These are phyloP conservation scores for Theropithecus gelada DNA, from an alignment of 2,113 vertebrate genomes.

Conservation along the genomic window DNA sequence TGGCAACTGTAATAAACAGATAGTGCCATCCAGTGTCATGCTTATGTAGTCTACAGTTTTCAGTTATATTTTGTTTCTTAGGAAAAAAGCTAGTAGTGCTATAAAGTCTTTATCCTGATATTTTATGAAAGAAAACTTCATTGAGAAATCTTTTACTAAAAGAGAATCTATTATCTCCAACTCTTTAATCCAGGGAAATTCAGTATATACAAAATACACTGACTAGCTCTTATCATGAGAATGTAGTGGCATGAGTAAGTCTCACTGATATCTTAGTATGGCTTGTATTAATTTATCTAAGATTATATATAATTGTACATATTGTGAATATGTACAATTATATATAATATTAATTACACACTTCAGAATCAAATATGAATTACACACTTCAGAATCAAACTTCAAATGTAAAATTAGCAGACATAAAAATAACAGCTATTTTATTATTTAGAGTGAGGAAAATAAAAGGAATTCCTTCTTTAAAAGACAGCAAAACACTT, in stretches of 20 bases:
- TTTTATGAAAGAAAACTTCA: conserved; percentile 10
- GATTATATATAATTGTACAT: not conserved
- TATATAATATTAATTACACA: not conserved
- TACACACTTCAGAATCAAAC: not conserved
- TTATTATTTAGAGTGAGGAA: conserved; percentile 31
- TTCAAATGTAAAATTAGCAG: conserved; percentile 23
- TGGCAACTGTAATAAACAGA: conserved; percentile 51
- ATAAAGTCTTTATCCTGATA: conserved; percentile 38
- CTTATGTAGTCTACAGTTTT: conserved; percentile 27
- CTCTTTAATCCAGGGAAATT: not conserved
- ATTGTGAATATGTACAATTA: not conserved
- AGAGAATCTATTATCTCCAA: not conserved
- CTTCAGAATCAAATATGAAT: not conserved
- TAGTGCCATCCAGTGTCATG: conserved; percentile 49
- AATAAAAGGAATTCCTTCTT: conserved; percentile 16
- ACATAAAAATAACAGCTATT: not conserved
- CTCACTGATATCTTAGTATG: not conserved
- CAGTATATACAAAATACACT: not conserved
- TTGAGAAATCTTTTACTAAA: not conserved
- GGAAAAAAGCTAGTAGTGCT: not conserved
- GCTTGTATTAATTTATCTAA: not conserved
- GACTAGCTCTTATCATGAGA: not conserved
- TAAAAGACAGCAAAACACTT: conserved; percentile 46
- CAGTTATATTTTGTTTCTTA: conserved; percentile 55
- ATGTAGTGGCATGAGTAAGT: not conserved